These are phyloP conservation scores for Aleiodes sp. DNA, from an alignment of 1,140 invertebrate species.

Conservation along the genomic window DNA sequence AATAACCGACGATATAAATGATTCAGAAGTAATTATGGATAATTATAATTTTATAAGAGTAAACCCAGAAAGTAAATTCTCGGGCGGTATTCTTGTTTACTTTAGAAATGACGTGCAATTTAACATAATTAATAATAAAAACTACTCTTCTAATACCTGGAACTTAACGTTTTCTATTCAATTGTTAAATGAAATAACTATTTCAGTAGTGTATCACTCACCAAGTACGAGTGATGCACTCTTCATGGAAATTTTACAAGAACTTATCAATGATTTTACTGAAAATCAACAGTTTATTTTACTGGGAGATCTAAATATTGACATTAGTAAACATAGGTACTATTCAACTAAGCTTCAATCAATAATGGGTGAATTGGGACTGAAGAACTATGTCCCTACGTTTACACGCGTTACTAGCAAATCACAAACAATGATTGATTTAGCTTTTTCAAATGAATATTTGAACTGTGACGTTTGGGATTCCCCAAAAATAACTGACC, in stretches of 20 bases:
- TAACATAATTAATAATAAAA: conserved; percentile 26
- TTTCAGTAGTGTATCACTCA: conserved; percentile 28
- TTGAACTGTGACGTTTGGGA: neutral
- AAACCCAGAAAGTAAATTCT: conserved; percentile 16
- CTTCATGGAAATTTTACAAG: conserved; percentile 29
- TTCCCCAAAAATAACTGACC: conserved; percentile 30
- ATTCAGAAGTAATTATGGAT: conserved; percentile 22
- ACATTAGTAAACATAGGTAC: conserved; percentile 23
- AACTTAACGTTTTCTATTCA: neutral
- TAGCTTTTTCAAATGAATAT: conserved; percentile 29
- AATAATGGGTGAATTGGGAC: conserved; percentile 25
- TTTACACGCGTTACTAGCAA: conserved; percentile 30
- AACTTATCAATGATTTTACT: conserved; percentile 8
- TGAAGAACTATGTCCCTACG: conserved; percentile 27
- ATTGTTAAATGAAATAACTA: conserved; percentile 7
- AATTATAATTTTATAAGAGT: conserved; percentile 18
- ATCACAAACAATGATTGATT: conserved; percentile 32
- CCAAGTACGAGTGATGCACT: conserved; percentile 17
- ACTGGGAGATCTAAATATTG: conserved; percentile 33
- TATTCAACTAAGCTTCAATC: conserved; percentile 29
- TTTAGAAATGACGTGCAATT: conserved; percentile 24
- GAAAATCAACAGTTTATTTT: conserved; percentile 29
- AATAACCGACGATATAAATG: conserved; percentile 25
- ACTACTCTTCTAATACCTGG: neutral
- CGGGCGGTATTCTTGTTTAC: conserved; percentile 26